phyloP scores from a whole-genome alignment of 2,113 vertebrate genomes.

The Trochalopteron elliotii region DNA sequence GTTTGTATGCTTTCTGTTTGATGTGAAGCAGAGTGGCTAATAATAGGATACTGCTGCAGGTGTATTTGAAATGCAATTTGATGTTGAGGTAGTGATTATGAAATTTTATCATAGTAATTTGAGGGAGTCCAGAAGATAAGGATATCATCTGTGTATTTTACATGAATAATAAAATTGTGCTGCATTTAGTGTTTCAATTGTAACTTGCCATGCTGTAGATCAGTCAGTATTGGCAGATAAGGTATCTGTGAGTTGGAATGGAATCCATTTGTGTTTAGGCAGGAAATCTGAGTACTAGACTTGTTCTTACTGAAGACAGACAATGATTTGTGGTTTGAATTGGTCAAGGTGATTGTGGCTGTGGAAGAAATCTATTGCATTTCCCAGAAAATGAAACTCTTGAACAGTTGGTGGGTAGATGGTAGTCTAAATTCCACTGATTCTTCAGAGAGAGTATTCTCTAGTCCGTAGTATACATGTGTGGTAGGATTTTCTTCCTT shows the following conservation, averaged over 20 bases:
- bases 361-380: not conserved
- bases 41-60: not conserved
- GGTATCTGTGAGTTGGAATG: not conserved
- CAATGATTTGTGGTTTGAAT: not conserved
- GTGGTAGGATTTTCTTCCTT: not conserved
- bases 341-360: not conserved
- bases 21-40: not conserved
- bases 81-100: not conserved
- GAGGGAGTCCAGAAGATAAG: not conserved
- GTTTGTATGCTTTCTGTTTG: not conserved
- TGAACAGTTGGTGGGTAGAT: not conserved
- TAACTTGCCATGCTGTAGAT: not conserved
- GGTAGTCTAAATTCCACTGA: not conserved
- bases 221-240: not conserved
- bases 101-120: not conserved
- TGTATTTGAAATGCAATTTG: not conserved
- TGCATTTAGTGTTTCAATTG: not conserved
- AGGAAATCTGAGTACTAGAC: not conserved
- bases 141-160: not conserved
- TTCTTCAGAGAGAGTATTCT: not conserved
- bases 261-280: not conserved
- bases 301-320: not conserved
- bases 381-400: not conserved
- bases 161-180: not conserved
- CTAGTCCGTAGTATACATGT: not conserved